Conservation (phyloP, 2,797 vertebrate species). For the Pygocentrus nattereri region DNA sequence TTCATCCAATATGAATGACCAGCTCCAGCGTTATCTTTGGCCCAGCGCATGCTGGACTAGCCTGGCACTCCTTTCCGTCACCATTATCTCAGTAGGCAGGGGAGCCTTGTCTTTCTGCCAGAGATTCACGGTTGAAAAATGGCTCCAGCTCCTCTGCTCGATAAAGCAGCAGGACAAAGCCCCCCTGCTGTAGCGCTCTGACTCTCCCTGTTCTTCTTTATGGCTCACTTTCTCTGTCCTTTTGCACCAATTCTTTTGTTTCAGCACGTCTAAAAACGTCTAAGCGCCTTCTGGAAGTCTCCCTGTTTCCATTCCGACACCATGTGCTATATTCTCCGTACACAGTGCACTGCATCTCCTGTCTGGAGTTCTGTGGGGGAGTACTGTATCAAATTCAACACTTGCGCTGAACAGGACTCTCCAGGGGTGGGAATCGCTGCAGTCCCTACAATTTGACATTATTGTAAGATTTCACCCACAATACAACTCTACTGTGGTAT, state of each 20-base stretch:
- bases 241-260: constrained; percentile 29
- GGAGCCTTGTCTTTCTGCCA: constrained; percentile 33
- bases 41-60: constrained; percentile 43
- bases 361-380: no score
- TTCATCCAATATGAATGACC: constrained; percentile 35
- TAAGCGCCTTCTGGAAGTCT: neutral
- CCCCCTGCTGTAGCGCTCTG: constrained; percentile 25
- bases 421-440: no score
- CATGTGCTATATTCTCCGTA: neutral
- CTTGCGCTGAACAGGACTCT: no score
- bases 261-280: neutral
- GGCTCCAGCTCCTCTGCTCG: constrained; percentile 10
- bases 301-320: neutral
- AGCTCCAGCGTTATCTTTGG: constrained; percentile 58
- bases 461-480: no score
- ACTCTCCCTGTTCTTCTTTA: constrained; percentile 15
- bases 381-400: neutral
- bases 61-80: constrained; percentile 30
- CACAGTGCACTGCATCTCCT: no score
- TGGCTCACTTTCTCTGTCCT: constrained; percentile 26
- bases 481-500: no score
- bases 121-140: constrained; percentile 32
- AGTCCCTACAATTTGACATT: no score
- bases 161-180: constrained; percentile 39
- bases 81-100: constrained; percentile 34